Evolutionary conservation across 2,797 vertebrate species (phyloP).

Genomic region (Catharus ustulatus): DNA sequence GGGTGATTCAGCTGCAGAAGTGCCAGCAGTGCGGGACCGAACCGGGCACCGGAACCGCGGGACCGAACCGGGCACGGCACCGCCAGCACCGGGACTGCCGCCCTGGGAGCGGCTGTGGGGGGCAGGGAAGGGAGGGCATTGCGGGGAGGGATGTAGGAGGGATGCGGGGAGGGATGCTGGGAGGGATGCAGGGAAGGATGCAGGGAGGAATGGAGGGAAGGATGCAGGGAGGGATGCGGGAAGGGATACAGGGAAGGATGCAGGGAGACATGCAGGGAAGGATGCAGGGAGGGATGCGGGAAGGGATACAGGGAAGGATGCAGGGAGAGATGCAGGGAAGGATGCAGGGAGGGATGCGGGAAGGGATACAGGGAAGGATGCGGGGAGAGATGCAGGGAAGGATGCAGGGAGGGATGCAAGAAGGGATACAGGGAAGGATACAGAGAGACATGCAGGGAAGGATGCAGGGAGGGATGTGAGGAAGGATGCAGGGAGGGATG

Average conservation of each 20-base stretch:
- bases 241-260: too few species aligned
- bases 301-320: fast-evolving
- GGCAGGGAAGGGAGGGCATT: too few species aligned
- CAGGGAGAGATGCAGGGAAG: too few species aligned
- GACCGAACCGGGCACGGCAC: not conserved
- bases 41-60: not conserved
- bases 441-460: too few species aligned
- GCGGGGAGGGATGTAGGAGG: fast-evolving
- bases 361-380: not conserved
- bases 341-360: too few species aligned
- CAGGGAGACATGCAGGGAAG: fast-evolving
- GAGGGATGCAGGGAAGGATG: not conserved
- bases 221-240: not conserved
- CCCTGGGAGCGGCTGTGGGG: not conserved
- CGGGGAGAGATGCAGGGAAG: too few species aligned
- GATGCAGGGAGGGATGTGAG: too few species aligned
- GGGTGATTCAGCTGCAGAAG: too few species aligned
- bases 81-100: not conserved
- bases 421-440: fast-evolving
- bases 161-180: fast-evolving
- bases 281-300: too few species aligned
- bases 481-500: too few species aligned
- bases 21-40: fast-evolving
- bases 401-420: too few species aligned
- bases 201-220: not conserved